phyloP scores from a whole-genome alignment of 2,888 invertebrate genomes.

The Cryptocephalus moraei region DNA sequence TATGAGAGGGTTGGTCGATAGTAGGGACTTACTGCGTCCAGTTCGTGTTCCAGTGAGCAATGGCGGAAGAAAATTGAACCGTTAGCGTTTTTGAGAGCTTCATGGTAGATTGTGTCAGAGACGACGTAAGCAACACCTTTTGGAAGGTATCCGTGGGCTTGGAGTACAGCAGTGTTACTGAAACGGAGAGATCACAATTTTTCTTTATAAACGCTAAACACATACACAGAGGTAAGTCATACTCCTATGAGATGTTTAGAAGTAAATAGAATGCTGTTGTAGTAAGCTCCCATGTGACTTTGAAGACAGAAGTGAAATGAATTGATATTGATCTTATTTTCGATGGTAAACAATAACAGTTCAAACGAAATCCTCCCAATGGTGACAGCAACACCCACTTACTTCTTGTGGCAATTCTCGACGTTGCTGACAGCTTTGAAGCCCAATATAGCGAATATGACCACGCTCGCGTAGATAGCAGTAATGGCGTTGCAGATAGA shows the following conservation, averaged over 20 bases:
- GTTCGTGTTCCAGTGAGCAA: constrained; percentile 63
- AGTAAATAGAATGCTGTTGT: no score
- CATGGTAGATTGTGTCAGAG: constrained; percentile 6
- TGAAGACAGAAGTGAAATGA: no score
- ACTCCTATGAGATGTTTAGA: no score
- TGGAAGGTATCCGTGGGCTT: neutral
- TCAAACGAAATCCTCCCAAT: neutral
- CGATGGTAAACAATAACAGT: no score
- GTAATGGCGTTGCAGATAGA: constrained; percentile 89
- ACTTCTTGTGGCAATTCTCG: constrained; percentile 69
- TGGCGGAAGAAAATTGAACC: constrained; percentile 7
- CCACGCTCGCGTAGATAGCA: constrained; percentile 88
- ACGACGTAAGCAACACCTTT: neutral
- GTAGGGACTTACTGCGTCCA: constrained; percentile 54
- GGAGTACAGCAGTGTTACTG: neutral
- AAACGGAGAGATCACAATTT: neutral
- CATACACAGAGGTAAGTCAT: no score
- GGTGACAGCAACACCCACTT: constrained; percentile 30
- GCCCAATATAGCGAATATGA: constrained; percentile 90
- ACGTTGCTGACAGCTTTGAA: constrained; percentile 92
- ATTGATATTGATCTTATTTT: no score
- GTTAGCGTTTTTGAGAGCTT: constrained; percentile 4
- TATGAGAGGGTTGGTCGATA: neutral
- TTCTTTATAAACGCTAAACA: no score
- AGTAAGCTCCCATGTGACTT: no score